Conservation (phyloP, 2,888 invertebrate genomes). For the Nomada ruficornis region DNA sequence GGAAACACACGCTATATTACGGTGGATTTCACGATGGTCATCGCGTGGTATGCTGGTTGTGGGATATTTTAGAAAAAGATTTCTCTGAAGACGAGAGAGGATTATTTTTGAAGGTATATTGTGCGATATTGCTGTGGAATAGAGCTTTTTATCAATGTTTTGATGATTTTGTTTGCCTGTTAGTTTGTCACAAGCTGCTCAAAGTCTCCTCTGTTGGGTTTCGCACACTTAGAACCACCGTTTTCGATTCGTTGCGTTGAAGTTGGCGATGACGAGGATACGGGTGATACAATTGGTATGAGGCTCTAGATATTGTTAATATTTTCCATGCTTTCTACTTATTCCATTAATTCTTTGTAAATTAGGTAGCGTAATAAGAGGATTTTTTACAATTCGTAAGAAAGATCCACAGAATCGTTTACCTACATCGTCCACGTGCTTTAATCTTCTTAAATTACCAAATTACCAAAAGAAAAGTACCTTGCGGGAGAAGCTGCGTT, state of each 20-base stretch:
- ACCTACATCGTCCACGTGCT: conserved; percentile 99
- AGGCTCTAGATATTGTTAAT: conserved; percentile 17
- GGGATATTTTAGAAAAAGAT: conserved; percentile 98
- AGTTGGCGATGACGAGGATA: conserved; percentile 98
- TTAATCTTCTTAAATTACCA: conserved; percentile 98
- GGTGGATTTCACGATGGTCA: conserved; percentile 99
- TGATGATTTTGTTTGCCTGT: conserved; percentile 42
- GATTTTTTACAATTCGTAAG: conserved; percentile 98
- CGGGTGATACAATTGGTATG: conserved; percentile 92
- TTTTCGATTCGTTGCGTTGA: conserved; percentile 99
- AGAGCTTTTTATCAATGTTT: not conserved
- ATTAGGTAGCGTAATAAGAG: conserved; percentile 96
- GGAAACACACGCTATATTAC: conserved; percentile 98
- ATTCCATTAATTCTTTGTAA: conserved; percentile 37
- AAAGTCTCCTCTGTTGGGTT: conserved; percentile 97
- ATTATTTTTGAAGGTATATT: conserved; percentile 94
- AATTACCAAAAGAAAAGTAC: conserved; percentile 99
- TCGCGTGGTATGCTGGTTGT: conserved; percentile 98
- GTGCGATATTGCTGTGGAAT: not conserved
- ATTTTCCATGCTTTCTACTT: not conserved
- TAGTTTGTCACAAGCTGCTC: conserved; percentile 98
- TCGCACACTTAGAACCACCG: conserved; percentile 97
- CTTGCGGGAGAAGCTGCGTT: conserved; percentile 96
- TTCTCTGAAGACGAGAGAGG: conserved; percentile 96
- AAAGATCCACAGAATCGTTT: conserved; percentile 97